Conservation (phyloP, 2,888 invertebrate genomes). For the Lathronympha strigana region DNA sequence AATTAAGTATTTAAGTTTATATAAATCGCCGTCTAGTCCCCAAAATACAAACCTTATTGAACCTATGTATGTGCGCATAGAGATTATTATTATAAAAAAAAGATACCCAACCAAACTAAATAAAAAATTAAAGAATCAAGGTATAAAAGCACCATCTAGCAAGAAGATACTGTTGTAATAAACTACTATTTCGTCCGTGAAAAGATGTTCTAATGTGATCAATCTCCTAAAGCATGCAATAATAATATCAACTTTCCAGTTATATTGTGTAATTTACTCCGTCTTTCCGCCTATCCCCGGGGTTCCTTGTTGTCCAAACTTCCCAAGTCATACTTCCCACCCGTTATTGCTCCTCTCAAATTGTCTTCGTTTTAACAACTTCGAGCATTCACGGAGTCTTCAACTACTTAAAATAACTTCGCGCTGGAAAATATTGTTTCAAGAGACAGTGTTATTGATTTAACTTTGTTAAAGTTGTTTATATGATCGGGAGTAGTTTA, state of each 20-base stretch:
- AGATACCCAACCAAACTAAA: no score
- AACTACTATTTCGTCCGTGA: background rate
- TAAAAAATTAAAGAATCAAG: no score
- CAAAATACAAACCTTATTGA: no score
- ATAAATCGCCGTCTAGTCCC: no score
- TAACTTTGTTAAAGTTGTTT: background rate
- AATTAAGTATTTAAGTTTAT: no score
- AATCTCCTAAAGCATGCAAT: conserved; percentile 26
- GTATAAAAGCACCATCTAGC: no score
- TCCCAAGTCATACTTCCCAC: conserved; percentile 38
- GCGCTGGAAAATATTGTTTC: conserved; percentile 3
- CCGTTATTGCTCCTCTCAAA: conserved; percentile 35
- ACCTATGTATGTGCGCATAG: no score
- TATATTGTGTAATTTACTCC: conserved; percentile 33
- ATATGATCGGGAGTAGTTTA: no score
- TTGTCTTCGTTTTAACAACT: conserved; percentile 37
- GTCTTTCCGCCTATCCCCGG: conserved; percentile 30
- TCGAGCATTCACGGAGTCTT: conserved; percentile 18
- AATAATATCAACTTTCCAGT: conserved; percentile 31
- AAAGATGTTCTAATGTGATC: background rate
- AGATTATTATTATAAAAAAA: no score
- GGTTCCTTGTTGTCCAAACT: conserved; percentile 36
- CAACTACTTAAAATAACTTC: conserved; percentile 19
- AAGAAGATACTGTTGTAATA: no score
- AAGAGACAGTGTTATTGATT: background rate